Base-by-base conservation (phyloP, 2,113 vertebrate genomes). In the Erythrolamprus reginae region DNA sequence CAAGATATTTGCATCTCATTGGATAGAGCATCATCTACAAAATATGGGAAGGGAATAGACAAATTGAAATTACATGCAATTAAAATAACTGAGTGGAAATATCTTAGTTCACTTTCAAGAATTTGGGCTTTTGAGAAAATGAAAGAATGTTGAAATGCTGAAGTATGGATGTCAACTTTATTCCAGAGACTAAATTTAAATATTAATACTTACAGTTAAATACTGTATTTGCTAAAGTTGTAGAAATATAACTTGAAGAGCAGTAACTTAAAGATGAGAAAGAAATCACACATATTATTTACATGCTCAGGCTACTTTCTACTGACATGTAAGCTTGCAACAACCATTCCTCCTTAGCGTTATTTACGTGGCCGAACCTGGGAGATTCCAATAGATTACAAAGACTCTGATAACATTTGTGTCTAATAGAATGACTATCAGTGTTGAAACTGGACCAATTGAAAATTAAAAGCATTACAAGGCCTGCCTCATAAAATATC, bases 51-150 rank as follows among this genome's bases (percentile, higher is more conserved):
- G 21, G 12, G 50, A 82, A 82, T 38, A 21, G 10, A 89, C 33
- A 33, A 5, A 33, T 33, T 53, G 7, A 45, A 89, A 82, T 26
- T 52, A 15, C 1, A 52, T n/a, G 23, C 8, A 77, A 82, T 89
- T 89, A 82, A 61, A 65, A n/a, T 33, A 53, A 50, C 58, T 51
- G 28, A n/a, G 17, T 70, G 5, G 19, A 77, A 77, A 51, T 24
- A 51, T 21, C 28, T 5, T 21, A 51, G 12, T 51, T 24, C 0
- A 0, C 0, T 0, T n/a, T 89, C 15, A 56, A 45, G 4, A 77
- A 21, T 42, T 90, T 91, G 28, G 42, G 45, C 42, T 45, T n/a
- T 51, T 52, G 17, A 42, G 50, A 23, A 52, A 86, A 38, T 86
- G 15, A 55, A 3, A 1, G 84, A 70, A 38, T 13, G 50, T 21